Percentiles rank a stretch among this genome's conserved stretches.
Evolutionary conservation across 2,113 vertebrate species (phyloP).

Genomic region (Phalacrocorax pelagicus): DNA sequence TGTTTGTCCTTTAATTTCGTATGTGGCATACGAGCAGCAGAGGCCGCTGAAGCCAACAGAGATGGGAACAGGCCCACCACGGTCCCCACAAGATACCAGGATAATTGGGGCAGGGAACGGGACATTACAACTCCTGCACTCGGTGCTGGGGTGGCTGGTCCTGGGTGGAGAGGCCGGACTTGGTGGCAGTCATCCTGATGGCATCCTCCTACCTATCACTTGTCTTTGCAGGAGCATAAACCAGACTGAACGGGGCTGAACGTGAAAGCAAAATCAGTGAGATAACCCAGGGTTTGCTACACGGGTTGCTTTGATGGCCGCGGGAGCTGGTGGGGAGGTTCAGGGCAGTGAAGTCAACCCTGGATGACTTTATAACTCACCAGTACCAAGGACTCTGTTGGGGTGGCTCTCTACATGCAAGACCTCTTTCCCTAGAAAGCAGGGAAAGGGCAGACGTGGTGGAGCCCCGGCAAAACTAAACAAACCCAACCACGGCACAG

Average conservation of each 20-base stretch:
- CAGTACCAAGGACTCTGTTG: background rate
- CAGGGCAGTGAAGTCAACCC: background rate
- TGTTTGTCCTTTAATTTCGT: background rate
- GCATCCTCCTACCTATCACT: background rate
- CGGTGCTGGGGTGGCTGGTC: accelerated
- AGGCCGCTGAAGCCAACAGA: background rate
- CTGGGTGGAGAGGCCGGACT: background rate
- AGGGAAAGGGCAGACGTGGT: background rate
- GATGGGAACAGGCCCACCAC: background rate
- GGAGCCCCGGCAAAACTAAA: background rate
- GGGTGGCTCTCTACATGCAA: background rate
- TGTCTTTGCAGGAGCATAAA: background rate
- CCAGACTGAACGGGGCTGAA: background rate
- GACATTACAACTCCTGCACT: background rate
- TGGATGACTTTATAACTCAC: background rate
- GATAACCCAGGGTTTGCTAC: background rate
- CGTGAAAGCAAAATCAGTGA: background rate
- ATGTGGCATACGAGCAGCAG: background rate
- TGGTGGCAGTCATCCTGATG: background rate
- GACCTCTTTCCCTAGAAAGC: background rate
- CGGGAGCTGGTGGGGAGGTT: background rate
- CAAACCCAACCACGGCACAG: background rate
- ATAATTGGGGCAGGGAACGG: background rate
- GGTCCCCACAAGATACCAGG: background rate
- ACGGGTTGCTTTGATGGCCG: background rate